phyloP scores from a whole-genome alignment of 23 tunicate species.

The Ciona savignyi region DNA sequence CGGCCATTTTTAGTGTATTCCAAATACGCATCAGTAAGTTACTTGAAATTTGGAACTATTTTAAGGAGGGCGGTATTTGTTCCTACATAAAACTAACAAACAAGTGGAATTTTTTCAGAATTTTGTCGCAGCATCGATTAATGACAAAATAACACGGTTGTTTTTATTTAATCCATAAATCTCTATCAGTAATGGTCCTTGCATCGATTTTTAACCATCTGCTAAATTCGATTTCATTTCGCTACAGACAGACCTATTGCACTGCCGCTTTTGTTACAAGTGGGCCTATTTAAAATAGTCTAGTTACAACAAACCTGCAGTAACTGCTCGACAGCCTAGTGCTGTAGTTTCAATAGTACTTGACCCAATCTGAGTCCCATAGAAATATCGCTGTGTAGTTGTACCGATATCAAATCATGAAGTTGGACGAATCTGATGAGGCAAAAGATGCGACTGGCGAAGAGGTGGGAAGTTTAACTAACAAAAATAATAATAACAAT shows the following conservation, averaged over 20 bases:
- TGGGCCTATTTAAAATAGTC: neutral
- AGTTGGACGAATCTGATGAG: neutral
- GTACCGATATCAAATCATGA: neutral
- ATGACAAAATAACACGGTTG: no score
- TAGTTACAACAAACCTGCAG: neutral
- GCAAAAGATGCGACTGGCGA: neutral
- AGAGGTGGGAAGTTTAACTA: neutral
- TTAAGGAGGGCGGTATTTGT: no score
- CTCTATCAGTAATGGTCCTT: neutral
- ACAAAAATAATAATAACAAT: no score
- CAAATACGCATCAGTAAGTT: no score
- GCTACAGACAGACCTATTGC: neutral
- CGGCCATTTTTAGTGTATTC: no score
- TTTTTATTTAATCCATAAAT: no score
- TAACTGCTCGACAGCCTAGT: neutral
- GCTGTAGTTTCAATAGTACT: neutral
- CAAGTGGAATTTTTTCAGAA: no score
- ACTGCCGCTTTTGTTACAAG: neutral
- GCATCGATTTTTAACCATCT: neutral
- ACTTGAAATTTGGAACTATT: no score
- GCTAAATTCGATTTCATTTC: neutral
- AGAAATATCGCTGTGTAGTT: neutral
- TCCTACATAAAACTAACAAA: no score
- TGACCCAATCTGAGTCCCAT: neutral
- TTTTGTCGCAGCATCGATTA: no score